Evolutionary conservation across 2,113 vertebrate genomes (phyloP), one percentile per base, ranked within the genome.

Genomic region (Diglossa brunneiventris): DNA sequence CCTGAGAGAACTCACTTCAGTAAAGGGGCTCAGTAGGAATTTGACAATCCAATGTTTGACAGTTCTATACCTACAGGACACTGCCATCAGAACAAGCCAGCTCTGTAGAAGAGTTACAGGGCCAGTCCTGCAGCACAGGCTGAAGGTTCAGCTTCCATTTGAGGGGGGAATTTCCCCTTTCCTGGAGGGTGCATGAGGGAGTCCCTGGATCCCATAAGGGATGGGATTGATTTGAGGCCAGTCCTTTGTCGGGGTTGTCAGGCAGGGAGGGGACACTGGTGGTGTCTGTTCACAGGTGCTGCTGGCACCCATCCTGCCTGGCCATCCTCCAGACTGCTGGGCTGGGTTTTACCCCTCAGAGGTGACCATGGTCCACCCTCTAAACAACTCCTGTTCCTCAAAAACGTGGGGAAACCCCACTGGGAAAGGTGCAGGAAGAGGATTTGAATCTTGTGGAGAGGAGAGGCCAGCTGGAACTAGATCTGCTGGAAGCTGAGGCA

Each of bases 381-480:
- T 35, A 2, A 58, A 37, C 55, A 63, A 37, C 55, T 83, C 22
- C 67, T 59, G 42, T 33, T 79, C 49, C 61, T 64, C 42, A 27
- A 8, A 27, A 39, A 26, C 14, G 6, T 1, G 4, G 58, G 44
- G 6, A 44, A 79, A 17, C 44, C 26, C 39, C 28, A 2, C 0
- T 49, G 66, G 23, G 55, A 79, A 44, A 47, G 4, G 11, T 44
- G n/a, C 70, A 73, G 85, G 53, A 47, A 4, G 16, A n/a, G 49
- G n/a, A 23, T 46, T 74, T 46, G 22, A 18, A 22, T 23, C 11
- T 27, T 10, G 27, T 46, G 47, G 22, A 41, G 41, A 63, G n/a
- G 58, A 33, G 22, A 73, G 58, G 58, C 47, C 47, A 22, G 33
- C 33, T 62, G 79, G 55, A 10, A 35, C 20, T 33, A 8, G 17